These are phyloP conservation scores for Cyprinus carpio DNA, from an alignment of 2,113 vertebrate species.

Conservation along the genomic window DNA sequence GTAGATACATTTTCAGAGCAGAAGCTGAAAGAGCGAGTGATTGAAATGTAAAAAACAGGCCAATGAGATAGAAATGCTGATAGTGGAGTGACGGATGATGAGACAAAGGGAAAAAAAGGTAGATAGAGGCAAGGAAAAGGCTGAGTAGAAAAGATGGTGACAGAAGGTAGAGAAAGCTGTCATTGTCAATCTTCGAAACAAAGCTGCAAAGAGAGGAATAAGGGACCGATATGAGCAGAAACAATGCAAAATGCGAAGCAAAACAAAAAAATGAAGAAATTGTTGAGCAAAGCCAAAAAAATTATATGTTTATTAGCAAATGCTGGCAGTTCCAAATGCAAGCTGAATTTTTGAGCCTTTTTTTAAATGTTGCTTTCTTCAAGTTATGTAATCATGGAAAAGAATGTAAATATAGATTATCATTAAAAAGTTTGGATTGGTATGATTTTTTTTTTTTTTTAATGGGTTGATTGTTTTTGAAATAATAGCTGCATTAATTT, in stretches of 20 bases:
- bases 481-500: no score
- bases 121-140: not conserved
- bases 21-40: conserved; percentile 43
- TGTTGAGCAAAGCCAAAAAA: not conserved
- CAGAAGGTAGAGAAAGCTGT: not conserved
- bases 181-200: not conserved
- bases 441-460: no score
- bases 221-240: not conserved
- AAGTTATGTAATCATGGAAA: not conserved
- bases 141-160: not conserved
- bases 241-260: not conserved
- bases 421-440: no score
- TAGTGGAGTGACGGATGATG: conserved; percentile 31
- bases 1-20: conserved; percentile 48
- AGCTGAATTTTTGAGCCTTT: not conserved
- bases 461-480: no score
- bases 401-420: no score
- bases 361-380: not conserved
- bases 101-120: not conserved
- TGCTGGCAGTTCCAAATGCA: not conserved
- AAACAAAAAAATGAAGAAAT: not conserved
- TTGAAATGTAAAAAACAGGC: conserved; percentile 28
- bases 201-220: not conserved
- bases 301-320: not conserved
- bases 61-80: conserved; percentile 36